phyloP scores from a whole-genome alignment of 2,113 vertebrate species.

The Caloenas nicobarica region DNA sequence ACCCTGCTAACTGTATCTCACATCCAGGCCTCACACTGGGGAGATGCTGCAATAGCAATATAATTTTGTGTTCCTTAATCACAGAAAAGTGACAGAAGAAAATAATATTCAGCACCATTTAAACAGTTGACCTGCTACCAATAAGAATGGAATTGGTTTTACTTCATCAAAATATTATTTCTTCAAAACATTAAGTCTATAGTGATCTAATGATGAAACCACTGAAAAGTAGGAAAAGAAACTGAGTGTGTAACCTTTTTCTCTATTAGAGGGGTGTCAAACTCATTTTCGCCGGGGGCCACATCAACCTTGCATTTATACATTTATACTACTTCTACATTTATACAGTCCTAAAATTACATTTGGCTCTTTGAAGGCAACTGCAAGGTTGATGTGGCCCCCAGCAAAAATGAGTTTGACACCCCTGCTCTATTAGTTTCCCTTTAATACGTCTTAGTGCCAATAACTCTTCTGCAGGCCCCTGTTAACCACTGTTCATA shows the following conservation, averaged over 20 bases:
- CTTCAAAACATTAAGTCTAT: neutral
- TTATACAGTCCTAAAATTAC: no score
- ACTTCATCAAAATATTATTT: neutral
- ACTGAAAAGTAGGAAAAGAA: neutral
- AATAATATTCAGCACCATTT: neutral
- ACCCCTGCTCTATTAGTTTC: neutral
- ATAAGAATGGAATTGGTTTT: neutral
- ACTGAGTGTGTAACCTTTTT: neutral
- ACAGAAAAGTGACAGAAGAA: neutral
- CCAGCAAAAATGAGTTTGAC: no score
- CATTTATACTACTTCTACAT: no score
- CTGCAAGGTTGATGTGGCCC: no score
- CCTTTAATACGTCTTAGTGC: neutral
- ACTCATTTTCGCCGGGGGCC: no score
- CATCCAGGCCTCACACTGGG: neutral
- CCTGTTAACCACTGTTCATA: neutral
- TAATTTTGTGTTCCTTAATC: neutral
- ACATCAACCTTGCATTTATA: no score
- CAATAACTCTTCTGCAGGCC: neutral
- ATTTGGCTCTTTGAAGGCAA: no score
- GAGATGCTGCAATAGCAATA: neutral
- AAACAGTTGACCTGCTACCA: neutral
- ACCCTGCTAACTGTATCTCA: neutral
- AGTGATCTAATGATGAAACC: neutral
- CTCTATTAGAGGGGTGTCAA: neutral